A percentile compares a stretch with the other conserved stretches of the same genome.
Conservation (phyloP, 2,113 vertebrate species). For the Brienomyrus brachyistius region DNA sequence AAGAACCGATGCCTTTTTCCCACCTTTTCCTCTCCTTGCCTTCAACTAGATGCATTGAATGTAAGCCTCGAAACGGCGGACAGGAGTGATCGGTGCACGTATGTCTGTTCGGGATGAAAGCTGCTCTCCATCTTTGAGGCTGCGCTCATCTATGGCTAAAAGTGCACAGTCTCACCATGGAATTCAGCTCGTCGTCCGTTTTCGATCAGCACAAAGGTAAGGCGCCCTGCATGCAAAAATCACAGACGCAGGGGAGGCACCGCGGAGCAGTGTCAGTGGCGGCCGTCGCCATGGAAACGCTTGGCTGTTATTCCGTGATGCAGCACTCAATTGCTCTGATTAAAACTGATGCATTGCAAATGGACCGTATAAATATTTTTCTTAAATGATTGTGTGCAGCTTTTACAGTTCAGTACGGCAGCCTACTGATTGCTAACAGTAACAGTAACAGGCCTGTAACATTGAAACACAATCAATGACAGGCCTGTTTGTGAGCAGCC, state of each 20-base stretch:
- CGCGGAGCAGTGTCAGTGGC: slow-evolving; percentile 18
- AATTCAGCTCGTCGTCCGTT: slow-evolving; percentile 74
- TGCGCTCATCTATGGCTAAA: slow-evolving; percentile 21
- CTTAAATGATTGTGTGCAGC: neutral
- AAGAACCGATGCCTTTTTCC: neutral
- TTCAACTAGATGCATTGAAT: neutral
- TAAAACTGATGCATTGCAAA: neutral
- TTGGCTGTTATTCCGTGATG: slow-evolving; percentile 1
- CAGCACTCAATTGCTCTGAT: neutral
- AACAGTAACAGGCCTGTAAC: neutral
- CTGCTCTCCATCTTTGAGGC: neutral
- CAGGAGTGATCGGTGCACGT: neutral
- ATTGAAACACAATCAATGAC: neutral
- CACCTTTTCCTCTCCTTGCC: neutral
- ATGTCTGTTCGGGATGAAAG: neutral
- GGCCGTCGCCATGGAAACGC: slow-evolving; percentile 44
- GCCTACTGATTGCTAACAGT: neutral
- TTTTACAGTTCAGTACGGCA: neutral
- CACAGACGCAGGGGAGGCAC: neutral
- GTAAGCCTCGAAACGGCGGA: neutral
- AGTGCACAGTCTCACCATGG: slow-evolving; percentile 61
- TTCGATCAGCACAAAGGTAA: slow-evolving; percentile 83
- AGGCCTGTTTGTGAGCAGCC: neutral
- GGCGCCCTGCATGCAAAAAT: slow-evolving; percentile 23
- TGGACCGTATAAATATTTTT: neutral